Conservation (phyloP, 1,140 invertebrate species). For the Leucophenga varia region DNA sequence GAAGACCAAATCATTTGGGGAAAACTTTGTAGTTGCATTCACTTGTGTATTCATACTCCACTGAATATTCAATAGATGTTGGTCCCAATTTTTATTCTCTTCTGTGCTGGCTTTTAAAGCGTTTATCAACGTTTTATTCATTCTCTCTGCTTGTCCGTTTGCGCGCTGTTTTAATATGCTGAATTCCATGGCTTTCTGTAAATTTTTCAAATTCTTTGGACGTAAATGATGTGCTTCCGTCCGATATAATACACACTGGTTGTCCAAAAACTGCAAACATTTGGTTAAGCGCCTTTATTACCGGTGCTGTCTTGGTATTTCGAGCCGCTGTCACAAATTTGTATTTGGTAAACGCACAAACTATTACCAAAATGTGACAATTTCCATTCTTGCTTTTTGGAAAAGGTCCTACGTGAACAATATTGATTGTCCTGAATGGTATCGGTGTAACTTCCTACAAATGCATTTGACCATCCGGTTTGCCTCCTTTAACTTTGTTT, state of each 20-base stretch:
- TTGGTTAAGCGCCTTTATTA: conserved; percentile 5
- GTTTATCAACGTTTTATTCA: conserved; percentile 19
- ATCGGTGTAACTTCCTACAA: neutral
- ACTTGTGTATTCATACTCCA: too few relatives aligned
- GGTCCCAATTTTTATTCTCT: conserved; percentile 5
- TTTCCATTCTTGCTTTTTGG: conserved; percentile 20
- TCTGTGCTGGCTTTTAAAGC: neutral
- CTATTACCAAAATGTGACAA: conserved; percentile 24
- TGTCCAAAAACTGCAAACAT: neutral
- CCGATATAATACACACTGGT: conserved; percentile 39
- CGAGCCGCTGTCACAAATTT: conserved; percentile 20
- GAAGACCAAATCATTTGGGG: conserved; percentile 4
- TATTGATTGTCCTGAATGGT: conserved; percentile 17
- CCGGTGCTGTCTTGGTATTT: conserved; percentile 18
- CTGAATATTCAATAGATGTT: neutral
- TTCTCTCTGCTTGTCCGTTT: conserved; percentile 27
- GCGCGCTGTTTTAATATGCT: conserved; percentile 36
- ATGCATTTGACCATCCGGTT: conserved; percentile 2
- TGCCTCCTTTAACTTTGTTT: conserved; percentile 4
- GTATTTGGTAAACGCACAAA: conserved; percentile 29
- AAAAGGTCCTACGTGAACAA: conserved; percentile 31
- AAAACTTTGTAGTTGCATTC: too few relatives aligned
- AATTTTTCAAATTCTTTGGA: conserved; percentile 29
- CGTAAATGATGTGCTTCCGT: too few relatives aligned
- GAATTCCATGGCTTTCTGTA: conserved; percentile 20